Evolutionary conservation across 1,140 invertebrate species (phyloP).

Genomic region (Stegodyphus dumicola): DNA sequence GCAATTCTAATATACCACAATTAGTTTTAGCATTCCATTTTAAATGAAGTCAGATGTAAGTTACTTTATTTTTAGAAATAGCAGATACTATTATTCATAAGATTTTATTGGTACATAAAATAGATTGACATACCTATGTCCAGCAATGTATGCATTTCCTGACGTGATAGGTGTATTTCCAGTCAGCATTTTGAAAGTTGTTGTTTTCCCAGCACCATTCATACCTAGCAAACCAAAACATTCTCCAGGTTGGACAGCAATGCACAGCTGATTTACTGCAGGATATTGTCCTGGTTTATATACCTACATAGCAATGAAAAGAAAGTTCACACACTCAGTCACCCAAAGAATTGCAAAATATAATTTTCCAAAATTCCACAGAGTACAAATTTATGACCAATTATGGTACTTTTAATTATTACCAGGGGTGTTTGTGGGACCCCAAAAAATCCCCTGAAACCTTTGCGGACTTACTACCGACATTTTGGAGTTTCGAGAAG

Average conservation of each 20-base stretch:
- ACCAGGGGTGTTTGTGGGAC: too few relatives aligned
- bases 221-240: slow-evolving; percentile 67
- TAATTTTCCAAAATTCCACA: not conserved
- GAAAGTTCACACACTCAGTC: too few relatives aligned
- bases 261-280: slow-evolving; percentile 63
- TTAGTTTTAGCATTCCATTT: too few relatives aligned
- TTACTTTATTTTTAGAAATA: not conserved
- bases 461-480: too few relatives aligned
- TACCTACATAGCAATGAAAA: slow-evolving; percentile 11
- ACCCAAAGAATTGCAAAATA: slow-evolving; percentile 10
- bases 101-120: too few relatives aligned
- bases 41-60: not conserved
- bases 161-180: slow-evolving; percentile 71
- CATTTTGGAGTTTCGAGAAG: too few relatives aligned
- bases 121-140: slow-evolving; percentile 65
- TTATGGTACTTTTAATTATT: too few relatives aligned
- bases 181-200: slow-evolving; percentile 76
- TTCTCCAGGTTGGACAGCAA: slow-evolving; percentile 63
- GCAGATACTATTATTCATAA: too few relatives aligned
- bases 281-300: slow-evolving; percentile 62
- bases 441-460: too few relatives aligned
- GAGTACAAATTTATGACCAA: not conserved
- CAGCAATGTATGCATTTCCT: slow-evolving; percentile 72
- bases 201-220: slow-evolving; percentile 72
- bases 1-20: too few relatives aligned